phyloP scores from a whole-genome alignment of 1,140 invertebrate species.

The Drosophila prosaltans region DNA sequence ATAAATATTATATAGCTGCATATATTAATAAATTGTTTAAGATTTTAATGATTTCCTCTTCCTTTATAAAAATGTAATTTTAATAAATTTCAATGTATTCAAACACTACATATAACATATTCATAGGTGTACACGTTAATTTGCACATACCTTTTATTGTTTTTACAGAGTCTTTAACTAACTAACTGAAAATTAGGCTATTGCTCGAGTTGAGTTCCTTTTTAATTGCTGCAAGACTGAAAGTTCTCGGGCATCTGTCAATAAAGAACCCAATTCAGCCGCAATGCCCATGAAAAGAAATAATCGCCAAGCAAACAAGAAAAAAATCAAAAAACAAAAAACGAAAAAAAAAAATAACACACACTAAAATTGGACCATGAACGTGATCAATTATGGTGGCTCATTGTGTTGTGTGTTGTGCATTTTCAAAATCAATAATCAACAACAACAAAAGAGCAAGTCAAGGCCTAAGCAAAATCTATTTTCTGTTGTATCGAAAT shows the following conservation, averaged over 20 bases:
- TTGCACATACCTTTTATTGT: too few relatives aligned
- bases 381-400: conserved; percentile 75
- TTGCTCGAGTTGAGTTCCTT: conserved; percentile 45
- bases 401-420: conserved; percentile 69
- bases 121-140: too few relatives aligned
- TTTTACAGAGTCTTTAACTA: background rate
- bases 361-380: conserved; percentile 69
- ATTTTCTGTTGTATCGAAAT: conserved; percentile 45
- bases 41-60: too few relatives aligned
- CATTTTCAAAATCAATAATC: conserved; percentile 75
- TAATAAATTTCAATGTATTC: too few relatives aligned
- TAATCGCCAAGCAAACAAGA: conserved; percentile 5
- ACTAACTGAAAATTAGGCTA: conserved; percentile 31
- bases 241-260: conserved; percentile 40
- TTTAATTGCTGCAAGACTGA: conserved; percentile 57
- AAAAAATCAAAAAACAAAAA: background rate
- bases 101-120: too few relatives aligned
- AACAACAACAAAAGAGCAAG: conserved; percentile 60
- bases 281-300: conserved; percentile 47
- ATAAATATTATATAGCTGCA: too few relatives aligned
- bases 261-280: conserved; percentile 29
- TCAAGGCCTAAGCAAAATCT: conserved; percentile 59
- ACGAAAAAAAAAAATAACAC: background rate
- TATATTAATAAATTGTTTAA: too few relatives aligned
- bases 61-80: too few relatives aligned